These are phyloP conservation scores for Limenitis camilla DNA, from an alignment of 2,888 invertebrate species.

Conservation along the genomic window DNA sequence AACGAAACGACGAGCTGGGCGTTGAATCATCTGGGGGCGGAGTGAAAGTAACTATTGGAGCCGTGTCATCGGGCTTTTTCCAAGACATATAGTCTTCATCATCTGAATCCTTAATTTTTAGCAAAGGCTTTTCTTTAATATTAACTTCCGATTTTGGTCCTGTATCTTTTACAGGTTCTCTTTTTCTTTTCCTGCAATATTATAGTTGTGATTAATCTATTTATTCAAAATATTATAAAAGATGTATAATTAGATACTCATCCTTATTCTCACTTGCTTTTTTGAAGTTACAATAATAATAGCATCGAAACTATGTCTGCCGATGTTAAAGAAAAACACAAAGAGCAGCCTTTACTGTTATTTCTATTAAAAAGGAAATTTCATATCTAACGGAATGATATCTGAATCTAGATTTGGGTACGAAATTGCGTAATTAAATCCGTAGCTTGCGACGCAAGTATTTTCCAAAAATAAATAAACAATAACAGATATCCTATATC, in stretches of 20 bases:
- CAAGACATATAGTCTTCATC: conserved; percentile 69
- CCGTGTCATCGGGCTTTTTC: conserved; percentile 56
- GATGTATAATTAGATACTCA: not conserved
- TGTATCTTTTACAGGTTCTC: conserved; percentile 53
- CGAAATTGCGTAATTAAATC: no score
- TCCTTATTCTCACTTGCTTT: no score
- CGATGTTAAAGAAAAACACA: no score
- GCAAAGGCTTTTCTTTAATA: conserved; percentile 44
- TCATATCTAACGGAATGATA: no score
- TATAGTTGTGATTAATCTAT: not conserved
- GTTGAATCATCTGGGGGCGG: conserved; percentile 55
- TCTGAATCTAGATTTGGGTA: no score
- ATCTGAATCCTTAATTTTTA: conserved; percentile 63
- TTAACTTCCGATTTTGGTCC: conserved; percentile 43
- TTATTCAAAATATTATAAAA: not conserved
- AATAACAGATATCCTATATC: no score
- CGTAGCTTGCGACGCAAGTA: no score
- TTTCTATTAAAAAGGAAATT: no score
- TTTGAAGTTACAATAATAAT: no score
- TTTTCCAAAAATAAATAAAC: no score
- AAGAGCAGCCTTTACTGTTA: no score
- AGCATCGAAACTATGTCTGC: no score
- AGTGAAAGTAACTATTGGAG: conserved; percentile 64
- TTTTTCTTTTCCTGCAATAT: conserved; percentile 60
- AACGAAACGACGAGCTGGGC: conserved; percentile 46